Evolutionary conservation across 2,113 vertebrate genomes (phyloP).

Genomic region (Clinocottus analis): DNA sequence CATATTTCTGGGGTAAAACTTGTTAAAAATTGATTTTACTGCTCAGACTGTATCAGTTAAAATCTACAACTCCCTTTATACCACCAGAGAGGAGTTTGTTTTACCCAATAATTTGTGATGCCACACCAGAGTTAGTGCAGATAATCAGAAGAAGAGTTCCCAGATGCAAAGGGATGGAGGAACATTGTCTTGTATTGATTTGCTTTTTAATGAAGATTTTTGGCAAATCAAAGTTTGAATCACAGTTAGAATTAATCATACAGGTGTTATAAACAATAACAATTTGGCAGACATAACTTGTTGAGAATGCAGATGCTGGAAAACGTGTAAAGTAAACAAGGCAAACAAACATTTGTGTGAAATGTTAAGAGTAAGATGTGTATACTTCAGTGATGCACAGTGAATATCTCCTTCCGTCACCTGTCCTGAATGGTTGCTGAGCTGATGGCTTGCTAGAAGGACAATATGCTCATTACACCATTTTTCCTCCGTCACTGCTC

Average conservation of each 20-base stretch:
- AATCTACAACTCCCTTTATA: conserved; percentile 13
- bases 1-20: neutral
- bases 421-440: conserved; percentile 15
- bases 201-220: neutral
- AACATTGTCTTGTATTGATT: neutral
- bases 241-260: neutral
- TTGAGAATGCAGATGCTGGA: neutral
- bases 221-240: neutral
- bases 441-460: conserved; percentile 12
- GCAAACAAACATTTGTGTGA: neutral
- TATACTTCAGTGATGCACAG: conserved; percentile 2
- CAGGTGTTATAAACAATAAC: conserved; percentile 20
- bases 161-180: no score
- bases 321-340: neutral
- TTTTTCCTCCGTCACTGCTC: conserved; percentile 10
- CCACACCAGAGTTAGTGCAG: neutral
- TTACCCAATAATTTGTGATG: conserved; percentile 1
- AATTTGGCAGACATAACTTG: conserved; percentile 14
- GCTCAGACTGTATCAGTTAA: neutral
- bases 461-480: conserved; percentile 27
- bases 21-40: neutral
- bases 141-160: neutral
- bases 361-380: neutral
- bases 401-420: neutral
- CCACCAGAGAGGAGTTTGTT: neutral